Evolutionary conservation across 2,888 invertebrate species (phyloP).

Genomic region (Polyploca ridens): DNA sequence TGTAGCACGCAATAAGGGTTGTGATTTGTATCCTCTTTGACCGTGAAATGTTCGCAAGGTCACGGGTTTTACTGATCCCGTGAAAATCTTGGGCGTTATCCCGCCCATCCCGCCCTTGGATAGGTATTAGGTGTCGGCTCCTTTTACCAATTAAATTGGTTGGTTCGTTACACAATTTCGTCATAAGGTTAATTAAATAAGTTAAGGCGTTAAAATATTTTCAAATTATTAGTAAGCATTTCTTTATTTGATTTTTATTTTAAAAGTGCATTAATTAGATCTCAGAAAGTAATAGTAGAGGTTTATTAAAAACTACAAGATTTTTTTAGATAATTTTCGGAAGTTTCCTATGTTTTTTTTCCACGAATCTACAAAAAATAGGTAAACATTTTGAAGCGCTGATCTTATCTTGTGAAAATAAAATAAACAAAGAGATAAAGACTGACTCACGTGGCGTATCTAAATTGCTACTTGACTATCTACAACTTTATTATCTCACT

Average conservation of each 20-base stretch:
- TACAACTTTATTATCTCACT: neutral
- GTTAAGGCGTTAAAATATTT: neutral
- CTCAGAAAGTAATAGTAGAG: no score
- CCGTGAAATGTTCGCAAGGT: neutral
- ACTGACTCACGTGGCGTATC: neutral
- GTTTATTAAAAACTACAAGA: no score
- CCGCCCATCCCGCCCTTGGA: neutral
- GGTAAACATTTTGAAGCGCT: neutral
- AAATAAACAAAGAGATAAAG: neutral
- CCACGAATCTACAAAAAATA: neutral
- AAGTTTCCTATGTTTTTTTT: no score
- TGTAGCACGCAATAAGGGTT: neutral
- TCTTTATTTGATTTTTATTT: no score
- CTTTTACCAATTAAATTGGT: neutral
- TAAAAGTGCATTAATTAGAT: no score
- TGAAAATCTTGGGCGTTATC: no score
- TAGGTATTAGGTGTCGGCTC: conserved; percentile 4
- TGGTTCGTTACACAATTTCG: neutral
- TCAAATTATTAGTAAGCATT: neutral
- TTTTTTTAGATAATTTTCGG: no score
- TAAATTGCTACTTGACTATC: neutral
- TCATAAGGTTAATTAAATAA: neutral
- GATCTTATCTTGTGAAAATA: neutral
- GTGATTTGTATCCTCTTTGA: neutral
- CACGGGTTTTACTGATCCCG: neutral